A percentile compares a stretch with the other conserved stretches of the same genome.
Evolutionary conservation across 2,888 invertebrate genomes (phyloP).

Genomic region (Mesorhabditis spiculigera): DNA sequence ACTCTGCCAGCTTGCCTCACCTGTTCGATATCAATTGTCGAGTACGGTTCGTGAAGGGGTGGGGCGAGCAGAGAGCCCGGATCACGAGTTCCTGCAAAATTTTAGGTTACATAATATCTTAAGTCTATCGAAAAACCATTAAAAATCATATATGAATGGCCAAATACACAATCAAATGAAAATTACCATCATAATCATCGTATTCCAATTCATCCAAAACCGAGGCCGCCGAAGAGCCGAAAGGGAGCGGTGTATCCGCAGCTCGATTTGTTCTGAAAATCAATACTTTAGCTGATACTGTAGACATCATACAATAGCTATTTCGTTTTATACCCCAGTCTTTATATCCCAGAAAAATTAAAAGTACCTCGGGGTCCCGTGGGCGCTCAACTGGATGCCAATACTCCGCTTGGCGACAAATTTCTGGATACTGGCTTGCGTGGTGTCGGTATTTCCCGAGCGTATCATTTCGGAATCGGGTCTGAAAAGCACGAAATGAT

Average conservation of each 20-base stretch:
- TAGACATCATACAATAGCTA: neutral
- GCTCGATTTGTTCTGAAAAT: constrained; percentile 27
- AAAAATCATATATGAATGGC: too few species aligned
- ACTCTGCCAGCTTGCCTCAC: constrained; percentile 19
- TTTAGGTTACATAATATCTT: too few species aligned
- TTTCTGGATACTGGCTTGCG: constrained; percentile 33
- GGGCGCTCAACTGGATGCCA: constrained; percentile 49
- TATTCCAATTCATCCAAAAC: constrained; percentile 45
- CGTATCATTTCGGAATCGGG: constrained; percentile 49
- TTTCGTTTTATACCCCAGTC: neutral
- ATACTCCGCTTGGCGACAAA: constrained; percentile 44
- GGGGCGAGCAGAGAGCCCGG: constrained; percentile 44
- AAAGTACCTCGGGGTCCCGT: constrained; percentile 42
- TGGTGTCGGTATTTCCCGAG: constrained; percentile 50
- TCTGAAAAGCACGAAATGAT: constrained; percentile 20
- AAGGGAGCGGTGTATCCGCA: constrained; percentile 28
- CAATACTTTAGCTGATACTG: neutral
- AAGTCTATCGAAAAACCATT: too few species aligned
- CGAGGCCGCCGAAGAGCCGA: constrained; percentile 28
- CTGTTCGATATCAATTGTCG: constrained; percentile 53
- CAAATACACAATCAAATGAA: too few species aligned
- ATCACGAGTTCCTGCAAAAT: constrained; percentile 1
- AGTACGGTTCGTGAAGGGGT: constrained; percentile 30
- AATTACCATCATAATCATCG: constrained; percentile 44
- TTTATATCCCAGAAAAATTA: neutral